A percentile compares a stretch with the other conserved stretches of the same genome.
phyloP scores from a whole-genome alignment of 2,888 invertebrate species.

The Bunonema sp. region DNA sequence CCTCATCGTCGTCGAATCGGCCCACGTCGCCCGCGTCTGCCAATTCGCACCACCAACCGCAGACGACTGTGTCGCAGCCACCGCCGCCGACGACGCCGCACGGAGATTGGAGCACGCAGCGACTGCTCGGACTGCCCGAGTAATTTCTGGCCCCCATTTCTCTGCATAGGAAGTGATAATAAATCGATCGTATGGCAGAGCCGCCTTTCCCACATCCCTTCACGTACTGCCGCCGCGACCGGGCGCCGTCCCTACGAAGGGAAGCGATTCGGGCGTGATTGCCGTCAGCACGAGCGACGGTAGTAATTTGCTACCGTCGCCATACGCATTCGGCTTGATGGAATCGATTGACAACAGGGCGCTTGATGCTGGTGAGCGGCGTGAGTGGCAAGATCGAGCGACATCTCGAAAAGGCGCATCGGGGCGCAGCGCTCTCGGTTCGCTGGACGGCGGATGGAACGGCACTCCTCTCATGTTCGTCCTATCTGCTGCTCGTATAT shows the following conservation, averaged over 20 bases:
- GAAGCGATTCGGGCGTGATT: conserved; percentile 12
- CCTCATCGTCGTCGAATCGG: no score
- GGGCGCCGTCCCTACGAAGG: conserved; percentile 8
- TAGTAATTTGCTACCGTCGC: conserved; percentile 1
- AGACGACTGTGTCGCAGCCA: no score
- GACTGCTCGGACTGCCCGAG: no score
- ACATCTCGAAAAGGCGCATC: conserved; percentile 75
- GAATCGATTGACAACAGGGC: not conserved
- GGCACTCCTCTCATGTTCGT: conserved; percentile 68
- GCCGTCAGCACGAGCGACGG: conserved; percentile 19
- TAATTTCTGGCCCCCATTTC: no score
- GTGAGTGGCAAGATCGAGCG: conserved; percentile 74
- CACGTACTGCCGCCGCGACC: conserved; percentile 18
- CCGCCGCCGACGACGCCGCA: no score
- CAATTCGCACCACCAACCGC: no score
- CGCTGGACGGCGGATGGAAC: conserved; percentile 89
- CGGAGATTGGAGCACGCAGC: no score
- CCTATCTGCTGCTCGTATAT: not conserved
- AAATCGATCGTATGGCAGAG: conserved; percentile 7
- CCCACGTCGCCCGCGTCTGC: no score
- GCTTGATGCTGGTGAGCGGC: not conserved
- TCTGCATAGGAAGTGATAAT: no score
- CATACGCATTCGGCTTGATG: not conserved
- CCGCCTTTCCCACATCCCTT: conserved; percentile 14
- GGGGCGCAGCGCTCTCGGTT: conserved; percentile 65